Conservation (phyloP, 2,888 invertebrate species). For the Conops quadrifasciatus region DNA sequence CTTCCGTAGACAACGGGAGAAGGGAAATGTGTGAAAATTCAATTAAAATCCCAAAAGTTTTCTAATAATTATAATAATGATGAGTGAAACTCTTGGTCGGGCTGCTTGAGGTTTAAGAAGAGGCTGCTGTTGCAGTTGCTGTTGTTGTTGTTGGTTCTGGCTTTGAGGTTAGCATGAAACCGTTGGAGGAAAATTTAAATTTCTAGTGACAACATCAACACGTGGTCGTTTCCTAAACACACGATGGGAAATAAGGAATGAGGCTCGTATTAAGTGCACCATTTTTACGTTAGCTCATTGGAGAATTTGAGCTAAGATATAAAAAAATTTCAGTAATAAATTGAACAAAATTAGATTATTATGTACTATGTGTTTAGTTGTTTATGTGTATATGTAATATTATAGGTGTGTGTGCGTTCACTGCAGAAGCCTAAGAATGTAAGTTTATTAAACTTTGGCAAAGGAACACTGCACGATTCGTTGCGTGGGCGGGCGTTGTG, state of each 20-base stretch:
- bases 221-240: no score
- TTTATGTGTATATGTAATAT: neutral
- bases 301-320: no score
- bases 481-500: neutral
- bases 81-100: neutral
- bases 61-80: conserved; percentile 37
- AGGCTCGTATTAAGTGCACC: no score
- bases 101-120: neutral
- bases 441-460: conserved; percentile 28
- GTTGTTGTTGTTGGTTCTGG: neutral
- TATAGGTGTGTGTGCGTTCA: neutral
- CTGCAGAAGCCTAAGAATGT: conserved; percentile 21
- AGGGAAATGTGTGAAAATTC: conserved; percentile 34
- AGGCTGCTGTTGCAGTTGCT: neutral
- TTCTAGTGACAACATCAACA: no score
- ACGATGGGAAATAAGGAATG: no score
- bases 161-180: conserved; percentile 28
- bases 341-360: no score
- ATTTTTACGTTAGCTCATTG: no score
- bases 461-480: neutral
- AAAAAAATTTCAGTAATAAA: no score
- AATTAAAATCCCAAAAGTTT: conserved; percentile 35
- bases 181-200: no score
- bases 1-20: neutral
- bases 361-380: conserved; percentile 8